Conservation (phyloP, 2,888 invertebrate species). For the Diadegma fenestrale region DNA sequence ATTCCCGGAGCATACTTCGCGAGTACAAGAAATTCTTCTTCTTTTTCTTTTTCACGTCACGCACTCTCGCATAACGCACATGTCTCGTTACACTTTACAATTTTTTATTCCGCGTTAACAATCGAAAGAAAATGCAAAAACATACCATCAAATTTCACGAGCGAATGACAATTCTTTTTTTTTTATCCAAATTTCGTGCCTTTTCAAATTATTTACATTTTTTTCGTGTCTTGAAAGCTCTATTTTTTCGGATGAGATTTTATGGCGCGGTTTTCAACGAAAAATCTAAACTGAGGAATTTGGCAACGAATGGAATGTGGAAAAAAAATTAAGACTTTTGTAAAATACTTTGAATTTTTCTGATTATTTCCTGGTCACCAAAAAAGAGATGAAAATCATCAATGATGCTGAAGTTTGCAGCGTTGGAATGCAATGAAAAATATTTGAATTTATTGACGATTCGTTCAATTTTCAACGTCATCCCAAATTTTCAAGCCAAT, state of each 20-base stretch:
- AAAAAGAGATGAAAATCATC: not conserved
- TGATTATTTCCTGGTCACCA: not conserved
- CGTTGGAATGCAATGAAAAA: too few species aligned
- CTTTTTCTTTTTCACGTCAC: constrained; percentile 42
- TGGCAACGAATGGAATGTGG: not conserved
- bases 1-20: constrained; percentile 46
- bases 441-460: too few species aligned
- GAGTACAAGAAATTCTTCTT: constrained; percentile 46
- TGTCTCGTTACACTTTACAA: constrained; percentile 58
- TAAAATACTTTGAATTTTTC: not conserved
- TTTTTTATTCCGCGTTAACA: constrained; percentile 25
- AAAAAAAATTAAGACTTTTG: not conserved
- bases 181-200: not conserved
- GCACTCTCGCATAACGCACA: constrained; percentile 59
- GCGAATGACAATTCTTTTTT: constrained; percentile 35
- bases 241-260: not conserved
- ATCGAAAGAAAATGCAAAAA: constrained; percentile 20
- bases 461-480: too few species aligned
- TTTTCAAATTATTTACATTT: not conserved
- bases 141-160: constrained; percentile 51
- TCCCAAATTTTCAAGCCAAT: too few species aligned
- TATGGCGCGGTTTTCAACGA: not conserved
- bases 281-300: not conserved
- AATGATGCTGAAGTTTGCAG: too few species aligned
- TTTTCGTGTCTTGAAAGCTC: not conserved